These are phyloP conservation scores for Zoroaster sp. DNA, from an alignment of 53 echinoderm and acorn worm genomes.

Conservation along the genomic window DNA sequence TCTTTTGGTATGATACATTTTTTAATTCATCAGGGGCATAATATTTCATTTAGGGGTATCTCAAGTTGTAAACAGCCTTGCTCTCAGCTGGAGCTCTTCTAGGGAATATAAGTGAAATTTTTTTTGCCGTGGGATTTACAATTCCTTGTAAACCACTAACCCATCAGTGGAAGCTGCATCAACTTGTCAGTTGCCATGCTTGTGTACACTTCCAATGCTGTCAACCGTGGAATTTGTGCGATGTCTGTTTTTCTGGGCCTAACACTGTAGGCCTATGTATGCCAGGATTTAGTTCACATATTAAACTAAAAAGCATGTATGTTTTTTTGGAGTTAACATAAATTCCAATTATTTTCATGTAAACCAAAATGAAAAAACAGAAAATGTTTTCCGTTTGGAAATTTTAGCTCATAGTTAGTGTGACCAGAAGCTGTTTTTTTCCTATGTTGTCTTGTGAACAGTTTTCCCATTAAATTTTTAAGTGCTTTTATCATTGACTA, in stretches of 20 bases:
- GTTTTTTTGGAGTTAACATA: not conserved
- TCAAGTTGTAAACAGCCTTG: not conserved
- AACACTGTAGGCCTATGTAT: not conserved
- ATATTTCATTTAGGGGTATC: not conserved
- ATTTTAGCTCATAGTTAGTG: not conserved
- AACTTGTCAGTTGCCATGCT: not conserved
- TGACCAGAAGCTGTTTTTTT: not conserved
- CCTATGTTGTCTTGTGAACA: constrained; percentile 1
- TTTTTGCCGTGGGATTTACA: not conserved
- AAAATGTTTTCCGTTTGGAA: not conserved
- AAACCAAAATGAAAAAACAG: not conserved
- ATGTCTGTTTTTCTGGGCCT: no score
- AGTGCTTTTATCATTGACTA: constrained; percentile 22
- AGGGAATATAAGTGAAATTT: not conserved
- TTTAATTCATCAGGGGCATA: not conserved
- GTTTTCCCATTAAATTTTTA: not conserved
- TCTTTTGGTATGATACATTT: not conserved
- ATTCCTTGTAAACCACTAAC: not conserved
- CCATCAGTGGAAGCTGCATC: not conserved
- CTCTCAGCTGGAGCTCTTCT: no score
- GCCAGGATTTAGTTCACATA: not conserved
- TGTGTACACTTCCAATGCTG: not conserved
- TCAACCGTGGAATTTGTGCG: not conserved
- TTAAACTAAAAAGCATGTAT: not conserved
- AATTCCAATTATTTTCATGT: not conserved